phyloP scores from a whole-genome alignment of 2,797 vertebrate genomes.

The Strix occidentalis region DNA sequence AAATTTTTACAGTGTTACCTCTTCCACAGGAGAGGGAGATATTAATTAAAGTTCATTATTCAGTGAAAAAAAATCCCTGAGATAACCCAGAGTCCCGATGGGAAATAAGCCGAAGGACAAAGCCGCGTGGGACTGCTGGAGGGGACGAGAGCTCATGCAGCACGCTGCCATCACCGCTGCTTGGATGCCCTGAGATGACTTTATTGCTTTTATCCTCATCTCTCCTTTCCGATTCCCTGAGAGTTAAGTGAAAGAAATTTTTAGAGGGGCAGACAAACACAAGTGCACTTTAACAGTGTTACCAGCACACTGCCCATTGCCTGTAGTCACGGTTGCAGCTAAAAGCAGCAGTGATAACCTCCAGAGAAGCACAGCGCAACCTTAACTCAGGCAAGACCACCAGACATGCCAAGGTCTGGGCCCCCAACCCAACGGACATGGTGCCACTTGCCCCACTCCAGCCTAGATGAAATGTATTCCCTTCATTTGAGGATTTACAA shows the following conservation, averaged over 20 bases:
- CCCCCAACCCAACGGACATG: rapidly evolving
- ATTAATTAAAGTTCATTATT: background rate
- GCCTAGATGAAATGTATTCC: background rate
- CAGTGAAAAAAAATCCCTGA: background rate
- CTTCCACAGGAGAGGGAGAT: background rate
- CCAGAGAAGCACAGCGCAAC: background rate
- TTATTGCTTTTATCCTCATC: background rate
- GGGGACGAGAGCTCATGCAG: background rate
- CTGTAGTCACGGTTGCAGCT: background rate
- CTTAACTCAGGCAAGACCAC: background rate
- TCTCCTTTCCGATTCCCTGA: background rate
- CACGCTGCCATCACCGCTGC: rapidly evolving
- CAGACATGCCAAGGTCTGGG: rapidly evolving
- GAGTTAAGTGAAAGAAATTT: background rate
- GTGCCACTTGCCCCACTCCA: background rate
- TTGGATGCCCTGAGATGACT: background rate
- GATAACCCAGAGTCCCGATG: background rate
- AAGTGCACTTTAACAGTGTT: background rate
- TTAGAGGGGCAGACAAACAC: background rate
- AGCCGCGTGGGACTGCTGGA: background rate
- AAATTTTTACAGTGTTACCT: background rate
- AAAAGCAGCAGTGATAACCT: background rate
- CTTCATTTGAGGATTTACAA: background rate
- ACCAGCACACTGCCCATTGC: no score
- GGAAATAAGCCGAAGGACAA: background rate